Base-by-base conservation (phyloP, 2,888 invertebrate species). In the Papilio protenor region DNA sequence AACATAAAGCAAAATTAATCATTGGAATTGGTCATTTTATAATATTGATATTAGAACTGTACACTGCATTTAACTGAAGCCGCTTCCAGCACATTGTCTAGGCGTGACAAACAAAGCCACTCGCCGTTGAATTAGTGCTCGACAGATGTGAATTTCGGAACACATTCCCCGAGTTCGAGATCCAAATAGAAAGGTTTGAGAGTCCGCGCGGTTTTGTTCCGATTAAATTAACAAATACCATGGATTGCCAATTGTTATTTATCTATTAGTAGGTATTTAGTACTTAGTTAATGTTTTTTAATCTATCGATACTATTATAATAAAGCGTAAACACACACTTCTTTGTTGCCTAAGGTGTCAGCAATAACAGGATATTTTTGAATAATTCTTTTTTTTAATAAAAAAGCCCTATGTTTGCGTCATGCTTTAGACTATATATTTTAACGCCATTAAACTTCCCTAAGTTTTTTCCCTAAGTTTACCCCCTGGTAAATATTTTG, bases 101-200 rank as follows among this genome's bases (percentile, higher is more conserved):
- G 45, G 45, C n/a, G 77, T 75, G 70, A 18, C 59, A 76, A 73
- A 79, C 79, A 79, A 76, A 78, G 76, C 61, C 70, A 77, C 75
- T 73, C 70, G 76, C 77, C 81, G 21, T 61, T 92, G 92, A 93
- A 86, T 91, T 92, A 93, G 85, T 87, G 87, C 84, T 84, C 85
- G 88, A 91, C 93, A 93, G 92, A 91, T 93, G 93, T 84, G 85
- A 40, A 40, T 40, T 40, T 40, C 40, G 40, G 40, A 82, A 84
- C 89, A 85, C 90, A 92, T 92, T 90, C 91, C 90, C 82, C 82
- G 82, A 82, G 82, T 82, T 84, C 75, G 79, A 81, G 82, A 81
- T 87, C 82, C 85, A 87, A 90, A 92, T 90, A 92, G 88, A 87
- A 83, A 79, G 82, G 82, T 84, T 66, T 82, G 85, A 87, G n/a